Percentiles rank a stretch among this genome's conserved stretches.
Evolutionary conservation across 1,140 invertebrate species (phyloP).

Genomic region (Drosophila prosaltans): DNA sequence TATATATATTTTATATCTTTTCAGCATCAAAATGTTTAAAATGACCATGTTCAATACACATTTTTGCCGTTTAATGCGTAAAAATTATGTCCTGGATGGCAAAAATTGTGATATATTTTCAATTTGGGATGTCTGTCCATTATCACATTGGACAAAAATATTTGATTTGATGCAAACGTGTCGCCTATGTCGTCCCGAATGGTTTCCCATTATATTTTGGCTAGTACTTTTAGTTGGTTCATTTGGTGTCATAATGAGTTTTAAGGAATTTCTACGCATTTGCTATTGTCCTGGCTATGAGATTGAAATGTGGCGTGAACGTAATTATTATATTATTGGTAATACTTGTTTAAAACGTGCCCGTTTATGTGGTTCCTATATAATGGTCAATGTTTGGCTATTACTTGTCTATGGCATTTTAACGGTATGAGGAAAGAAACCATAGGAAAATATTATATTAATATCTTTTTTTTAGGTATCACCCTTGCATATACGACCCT

Average conservation of each 20-base stretch:
- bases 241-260: background rate
- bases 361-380: conserved; percentile 6
- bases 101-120: conserved; percentile 4
- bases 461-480: conserved; percentile 9
- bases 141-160: background rate
- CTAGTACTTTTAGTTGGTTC: conserved; percentile 12
- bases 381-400: conserved; percentile 22
- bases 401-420: conserved; percentile 36
- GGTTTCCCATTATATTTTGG: conserved; percentile 46
- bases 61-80: background rate
- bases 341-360: background rate
- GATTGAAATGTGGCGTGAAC: conserved; percentile 41
- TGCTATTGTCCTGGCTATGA: background rate
- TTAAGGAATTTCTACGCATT: conserved; percentile 12
- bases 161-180: background rate
- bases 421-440: conserved; percentile 4
- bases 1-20: background rate
- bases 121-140: conserved; percentile 36
- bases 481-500: conserved; percentile 23
- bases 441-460: too few species aligned
- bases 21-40: background rate
- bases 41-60: conserved; percentile 32
- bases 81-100: background rate
- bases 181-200: conserved; percentile 22
- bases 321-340: conserved; percentile 26